Evolutionary conservation across 2,888 invertebrate genomes (phyloP).

Genomic region (Drosophila vallismaia): DNA sequence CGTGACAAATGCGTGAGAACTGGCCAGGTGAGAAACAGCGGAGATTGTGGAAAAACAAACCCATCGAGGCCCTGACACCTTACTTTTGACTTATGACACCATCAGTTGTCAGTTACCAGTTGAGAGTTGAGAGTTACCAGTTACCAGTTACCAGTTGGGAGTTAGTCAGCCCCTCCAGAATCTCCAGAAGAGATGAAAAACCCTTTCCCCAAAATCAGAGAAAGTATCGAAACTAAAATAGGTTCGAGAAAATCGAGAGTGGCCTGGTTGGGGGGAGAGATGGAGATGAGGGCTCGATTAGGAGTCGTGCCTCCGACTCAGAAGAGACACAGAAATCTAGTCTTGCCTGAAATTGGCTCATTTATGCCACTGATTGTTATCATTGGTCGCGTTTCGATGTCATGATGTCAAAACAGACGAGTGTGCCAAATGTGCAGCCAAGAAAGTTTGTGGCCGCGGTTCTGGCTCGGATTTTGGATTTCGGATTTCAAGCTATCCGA

Average conservation of each 20-base stretch:
- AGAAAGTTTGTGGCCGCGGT: slow-evolving; percentile 48
- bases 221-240: slow-evolving; percentile 15
- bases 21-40: slow-evolving; percentile 36
- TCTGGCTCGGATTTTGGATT: slow-evolving; percentile 40
- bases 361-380: slow-evolving; percentile 61
- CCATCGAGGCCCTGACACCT: slow-evolving; percentile 21
- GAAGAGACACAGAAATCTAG: slow-evolving; percentile 56
- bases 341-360: slow-evolving; percentile 67
- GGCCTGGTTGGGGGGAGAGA: slow-evolving; percentile 1
- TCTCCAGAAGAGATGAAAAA: background rate
- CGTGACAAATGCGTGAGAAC: slow-evolving; percentile 73
- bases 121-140: no score
- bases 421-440: slow-evolving; percentile 74
- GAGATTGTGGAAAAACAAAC: slow-evolving; percentile 8
- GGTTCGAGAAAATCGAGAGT: slow-evolving; percentile 16
- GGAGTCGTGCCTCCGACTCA: background rate
- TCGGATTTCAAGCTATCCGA: slow-evolving; percentile 44
- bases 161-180: background rate
- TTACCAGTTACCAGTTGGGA: no score
- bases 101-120: no score
- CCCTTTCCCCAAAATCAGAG: slow-evolving; percentile 5
- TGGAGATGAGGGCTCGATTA: background rate
- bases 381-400: slow-evolving; percentile 35
- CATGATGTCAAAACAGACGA: slow-evolving; percentile 28
- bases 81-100: slow-evolving; percentile 24